These are phyloP conservation scores for Acridotheres tristis DNA, from an alignment of 2,797 vertebrate species.

Conservation along the genomic window DNA sequence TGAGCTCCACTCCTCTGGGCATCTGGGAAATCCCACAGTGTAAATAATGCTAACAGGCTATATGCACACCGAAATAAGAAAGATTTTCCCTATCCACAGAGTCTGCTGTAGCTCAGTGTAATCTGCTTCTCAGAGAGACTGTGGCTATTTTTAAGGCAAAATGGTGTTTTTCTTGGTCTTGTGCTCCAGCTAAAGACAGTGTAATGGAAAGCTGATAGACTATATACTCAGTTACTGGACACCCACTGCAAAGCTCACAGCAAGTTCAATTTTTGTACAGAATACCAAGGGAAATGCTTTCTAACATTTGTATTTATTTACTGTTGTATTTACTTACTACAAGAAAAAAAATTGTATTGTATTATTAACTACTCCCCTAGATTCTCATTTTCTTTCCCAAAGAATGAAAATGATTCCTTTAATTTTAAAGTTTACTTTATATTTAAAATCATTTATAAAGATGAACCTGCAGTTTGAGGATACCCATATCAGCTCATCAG, in stretches of 20 bases:
- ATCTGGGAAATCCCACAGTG: background rate
- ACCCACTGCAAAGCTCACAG: background rate
- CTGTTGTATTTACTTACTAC: conserved; percentile 3
- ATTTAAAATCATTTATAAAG: background rate
- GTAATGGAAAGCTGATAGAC: conserved; percentile 34
- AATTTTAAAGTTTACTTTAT: background rate
- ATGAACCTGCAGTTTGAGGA: background rate
- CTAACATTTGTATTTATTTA: conserved; percentile 16
- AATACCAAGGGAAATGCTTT: conserved; percentile 31
- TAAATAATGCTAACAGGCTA: conserved; percentile 25
- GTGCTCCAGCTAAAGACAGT: conserved; percentile 16
- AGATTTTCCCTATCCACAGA: background rate
- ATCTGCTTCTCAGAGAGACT: conserved; percentile 32
- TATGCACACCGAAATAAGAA: background rate
- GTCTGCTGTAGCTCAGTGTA: background rate
- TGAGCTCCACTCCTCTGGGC: background rate
- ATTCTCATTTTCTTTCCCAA: background rate
- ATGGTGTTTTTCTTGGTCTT: conserved; percentile 41
- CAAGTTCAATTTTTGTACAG: background rate
- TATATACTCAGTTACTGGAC: background rate
- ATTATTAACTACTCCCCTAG: background rate
- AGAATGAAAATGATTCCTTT: background rate
- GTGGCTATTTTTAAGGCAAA: conserved; percentile 40
- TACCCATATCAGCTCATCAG: background rate
- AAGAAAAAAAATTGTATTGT: background rate